These are phyloP conservation scores for Mungos mungo DNA, from an alignment of 2,113 vertebrate genomes.

Conservation along the genomic window DNA sequence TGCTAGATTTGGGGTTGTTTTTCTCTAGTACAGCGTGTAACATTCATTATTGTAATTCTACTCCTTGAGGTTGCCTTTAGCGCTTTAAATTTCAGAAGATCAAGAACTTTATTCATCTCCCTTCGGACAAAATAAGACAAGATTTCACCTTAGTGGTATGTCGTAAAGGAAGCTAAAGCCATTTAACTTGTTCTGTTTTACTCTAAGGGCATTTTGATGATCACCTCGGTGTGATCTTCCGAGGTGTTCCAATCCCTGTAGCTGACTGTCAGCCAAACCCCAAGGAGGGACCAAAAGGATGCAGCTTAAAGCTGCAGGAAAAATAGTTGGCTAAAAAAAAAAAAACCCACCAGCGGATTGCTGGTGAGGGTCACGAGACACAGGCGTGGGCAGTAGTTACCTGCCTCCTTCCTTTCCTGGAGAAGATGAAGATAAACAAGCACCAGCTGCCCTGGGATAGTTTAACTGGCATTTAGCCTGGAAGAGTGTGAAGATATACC, in stretches of 20 bases:
- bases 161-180: constrained; percentile 16
- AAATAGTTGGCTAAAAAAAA: not conserved
- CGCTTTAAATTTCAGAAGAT: constrained; percentile 44
- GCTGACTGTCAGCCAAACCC: not conserved
- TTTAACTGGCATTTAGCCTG: not conserved
- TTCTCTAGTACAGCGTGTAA: not conserved
- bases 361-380: not conserved
- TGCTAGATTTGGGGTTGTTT: not conserved
- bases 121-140: constrained; percentile 38
- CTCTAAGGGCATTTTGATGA: not conserved
- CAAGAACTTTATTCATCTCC: constrained; percentile 26
- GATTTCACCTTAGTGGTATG: not conserved
- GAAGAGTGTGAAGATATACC: not conserved
- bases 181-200: not conserved
- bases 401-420: not conserved
- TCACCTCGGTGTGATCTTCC: not conserved
- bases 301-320: not conserved
- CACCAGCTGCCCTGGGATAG: not conserved
- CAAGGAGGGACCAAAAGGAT: not conserved
- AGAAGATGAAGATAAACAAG: not conserved
- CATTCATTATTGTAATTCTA: not conserved
- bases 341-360: not conserved
- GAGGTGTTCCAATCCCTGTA: not conserved
- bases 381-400: fast-evolving
- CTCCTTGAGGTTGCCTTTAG: not conserved